Conservation (phyloP, 2,888 invertebrate genomes). For the Drosophila emarginata region DNA sequence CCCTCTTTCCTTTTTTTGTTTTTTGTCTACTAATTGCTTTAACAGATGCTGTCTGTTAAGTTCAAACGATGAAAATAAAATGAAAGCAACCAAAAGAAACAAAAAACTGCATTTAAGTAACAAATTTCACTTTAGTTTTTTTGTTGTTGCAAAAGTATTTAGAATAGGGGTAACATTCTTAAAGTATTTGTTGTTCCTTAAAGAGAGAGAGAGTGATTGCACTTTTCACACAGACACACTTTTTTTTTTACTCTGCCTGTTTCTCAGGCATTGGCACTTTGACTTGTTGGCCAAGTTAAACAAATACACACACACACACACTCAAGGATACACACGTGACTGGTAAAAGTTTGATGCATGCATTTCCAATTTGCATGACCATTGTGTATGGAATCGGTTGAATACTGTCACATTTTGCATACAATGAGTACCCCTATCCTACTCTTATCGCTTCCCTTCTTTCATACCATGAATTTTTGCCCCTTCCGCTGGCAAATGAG, state of each 20-base stretch:
- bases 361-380: conserved; percentile 41
- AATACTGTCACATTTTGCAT: conserved; percentile 20
- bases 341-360: conserved; percentile 16
- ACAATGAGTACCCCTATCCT: conserved; percentile 17
- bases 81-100: neutral
- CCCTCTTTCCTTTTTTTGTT: neutral
- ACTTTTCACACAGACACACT: too few relatives aligned
- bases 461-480: conserved; percentile 3
- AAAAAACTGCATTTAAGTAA: neutral
- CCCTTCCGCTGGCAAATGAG: conserved; percentile 13
- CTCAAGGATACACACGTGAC: conserved; percentile 22
- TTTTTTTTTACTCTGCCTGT: conserved; percentile 21
- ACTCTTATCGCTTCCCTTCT: neutral
- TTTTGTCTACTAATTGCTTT: neutral
- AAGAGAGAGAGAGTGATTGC: neutral
- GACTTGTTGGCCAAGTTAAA: conserved; percentile 45
- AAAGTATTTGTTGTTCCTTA: too few relatives aligned
- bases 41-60: neutral
- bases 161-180: too few relatives aligned
- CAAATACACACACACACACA: conserved; percentile 44
- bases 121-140: too few relatives aligned
- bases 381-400: conserved; percentile 29
- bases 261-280: conserved; percentile 11
- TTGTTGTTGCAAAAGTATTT: too few relatives aligned
- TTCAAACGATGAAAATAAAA: neutral